Evolutionary conservation across 2,797 vertebrate species (phyloP).

Genomic region (Enteromius anoplus): DNA sequence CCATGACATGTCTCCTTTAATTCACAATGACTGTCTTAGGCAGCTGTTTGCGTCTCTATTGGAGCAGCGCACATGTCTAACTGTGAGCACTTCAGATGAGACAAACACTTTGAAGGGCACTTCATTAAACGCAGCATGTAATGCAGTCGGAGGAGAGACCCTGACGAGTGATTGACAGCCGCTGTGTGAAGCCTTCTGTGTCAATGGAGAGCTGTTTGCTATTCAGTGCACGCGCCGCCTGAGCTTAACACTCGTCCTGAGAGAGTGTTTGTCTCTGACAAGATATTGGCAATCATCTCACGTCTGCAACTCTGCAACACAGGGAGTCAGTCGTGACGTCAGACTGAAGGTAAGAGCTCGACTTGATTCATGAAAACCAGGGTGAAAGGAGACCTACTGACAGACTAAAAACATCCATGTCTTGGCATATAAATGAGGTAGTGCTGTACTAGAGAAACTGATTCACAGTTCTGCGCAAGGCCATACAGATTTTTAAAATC

Average conservation of each 20-base stretch:
- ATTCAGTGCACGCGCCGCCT: constrained; percentile 39
- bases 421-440: background rate
- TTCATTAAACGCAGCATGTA: constrained; percentile 32
- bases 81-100: constrained; percentile 21
- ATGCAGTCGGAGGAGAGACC: constrained; percentile 24
- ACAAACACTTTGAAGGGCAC: constrained; percentile 34
- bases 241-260: constrained; percentile 23
- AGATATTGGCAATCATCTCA: constrained; percentile 42
- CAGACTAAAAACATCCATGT: constrained; percentile 6
- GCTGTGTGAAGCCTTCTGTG: constrained; percentile 35
- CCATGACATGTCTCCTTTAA: constrained; percentile 4
- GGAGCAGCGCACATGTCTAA: background rate
- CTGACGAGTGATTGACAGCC: constrained; percentile 48
- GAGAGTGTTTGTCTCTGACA: constrained; percentile 15
- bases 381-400: constrained; percentile 22
- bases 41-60: background rate
- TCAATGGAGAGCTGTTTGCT: constrained; percentile 42
- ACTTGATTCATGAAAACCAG: constrained; percentile 51
- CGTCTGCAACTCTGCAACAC: constrained; percentile 52
- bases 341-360: constrained; percentile 41
- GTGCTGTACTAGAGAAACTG: background rate
- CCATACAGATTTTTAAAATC: background rate
- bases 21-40: constrained; percentile 8
- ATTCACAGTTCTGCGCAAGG: background rate
- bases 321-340: constrained; percentile 47